phyloP scores from a whole-genome alignment of 2,113 vertebrate species.

The Podarcis raffonei region DNA sequence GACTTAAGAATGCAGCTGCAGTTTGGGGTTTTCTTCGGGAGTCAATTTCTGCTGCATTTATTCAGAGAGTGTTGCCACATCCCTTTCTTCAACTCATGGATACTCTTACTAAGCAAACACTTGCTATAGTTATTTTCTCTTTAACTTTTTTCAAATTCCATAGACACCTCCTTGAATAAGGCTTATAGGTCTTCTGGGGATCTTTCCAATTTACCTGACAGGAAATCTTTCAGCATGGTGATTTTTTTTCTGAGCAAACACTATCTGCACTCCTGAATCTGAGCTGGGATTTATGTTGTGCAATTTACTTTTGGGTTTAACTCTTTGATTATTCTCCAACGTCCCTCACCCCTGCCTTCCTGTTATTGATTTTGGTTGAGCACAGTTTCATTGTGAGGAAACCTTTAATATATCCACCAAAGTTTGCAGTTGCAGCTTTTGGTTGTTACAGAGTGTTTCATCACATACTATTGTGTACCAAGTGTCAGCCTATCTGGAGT shows the following conservation, averaged over 20 bases:
- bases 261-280: background rate
- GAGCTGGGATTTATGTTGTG: background rate
- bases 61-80: background rate
- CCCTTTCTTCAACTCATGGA: background rate
- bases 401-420: background rate
- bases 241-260: background rate
- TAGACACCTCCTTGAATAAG: background rate
- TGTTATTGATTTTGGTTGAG: background rate
- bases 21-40: background rate
- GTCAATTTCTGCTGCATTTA: background rate
- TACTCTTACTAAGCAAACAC: background rate
- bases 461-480: background rate
- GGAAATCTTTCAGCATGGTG: conserved; percentile 3
- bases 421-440: background rate
- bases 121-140: background rate
- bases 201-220: conserved; percentile 12
- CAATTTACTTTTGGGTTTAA: background rate
- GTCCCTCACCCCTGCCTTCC: background rate
- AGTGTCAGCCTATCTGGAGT: background rate
- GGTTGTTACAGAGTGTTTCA: background rate
- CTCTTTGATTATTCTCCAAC: background rate
- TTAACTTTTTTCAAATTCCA: conserved; percentile 2
- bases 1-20: no score
- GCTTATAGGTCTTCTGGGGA: background rate
- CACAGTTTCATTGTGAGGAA: background rate